Evolutionary conservation across 2,797 vertebrate genomes (phyloP).

Genomic region (Delichon dasypus): DNA sequence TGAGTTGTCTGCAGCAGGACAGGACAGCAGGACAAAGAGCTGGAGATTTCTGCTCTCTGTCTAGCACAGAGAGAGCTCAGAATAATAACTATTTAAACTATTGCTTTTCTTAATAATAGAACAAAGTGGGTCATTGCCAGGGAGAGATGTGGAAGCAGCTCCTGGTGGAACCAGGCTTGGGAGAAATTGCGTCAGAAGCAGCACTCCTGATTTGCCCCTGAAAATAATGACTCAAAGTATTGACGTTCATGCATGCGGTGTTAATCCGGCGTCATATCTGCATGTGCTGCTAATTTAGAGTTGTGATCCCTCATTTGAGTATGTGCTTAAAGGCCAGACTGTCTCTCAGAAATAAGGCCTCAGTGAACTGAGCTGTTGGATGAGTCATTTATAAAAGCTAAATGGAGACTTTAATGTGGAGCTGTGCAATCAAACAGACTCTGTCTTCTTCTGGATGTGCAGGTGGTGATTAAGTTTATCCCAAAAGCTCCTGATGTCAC

Average conservation of each 20-base stretch:
- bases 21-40: neutral
- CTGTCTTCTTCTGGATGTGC: neutral
- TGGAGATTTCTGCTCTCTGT: neutral
- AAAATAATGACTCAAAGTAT: slow-evolving; percentile 1
- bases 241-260: neutral
- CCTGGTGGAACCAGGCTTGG: neutral
- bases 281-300: neutral
- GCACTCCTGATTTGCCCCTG: neutral
- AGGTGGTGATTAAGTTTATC: neutral
- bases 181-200: neutral
- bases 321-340: neutral
- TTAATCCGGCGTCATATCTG: neutral
- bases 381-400: slow-evolving; percentile 24
- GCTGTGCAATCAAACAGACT: neutral
- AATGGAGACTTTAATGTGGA: neutral
- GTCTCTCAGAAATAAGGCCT: neutral
- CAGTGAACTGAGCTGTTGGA: neutral
- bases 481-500: neutral
- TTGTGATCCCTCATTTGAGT: neutral
- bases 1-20: neutral
- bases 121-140: slow-evolving; percentile 13
- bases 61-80: neutral
- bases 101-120: neutral
- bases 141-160: neutral
- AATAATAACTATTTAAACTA: neutral